These are phyloP conservation scores for Alces alces DNA, from an alignment of 2,113 vertebrate species.

Conservation along the genomic window DNA sequence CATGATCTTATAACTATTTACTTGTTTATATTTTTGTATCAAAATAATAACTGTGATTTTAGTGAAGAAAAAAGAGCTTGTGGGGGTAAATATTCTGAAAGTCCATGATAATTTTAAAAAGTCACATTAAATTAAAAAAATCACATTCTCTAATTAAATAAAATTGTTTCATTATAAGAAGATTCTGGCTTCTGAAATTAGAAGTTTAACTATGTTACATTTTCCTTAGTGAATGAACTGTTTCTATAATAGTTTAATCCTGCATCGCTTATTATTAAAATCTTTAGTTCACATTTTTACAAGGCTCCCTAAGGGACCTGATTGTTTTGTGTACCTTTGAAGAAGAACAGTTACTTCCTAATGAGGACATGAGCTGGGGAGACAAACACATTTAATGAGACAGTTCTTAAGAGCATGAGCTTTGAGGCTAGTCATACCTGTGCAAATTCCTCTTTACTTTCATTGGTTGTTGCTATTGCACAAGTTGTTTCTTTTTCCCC, in stretches of 20 bases:
- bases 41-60: neutral
- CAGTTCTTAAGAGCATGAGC: neutral
- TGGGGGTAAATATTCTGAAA: neutral
- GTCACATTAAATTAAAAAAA: neutral
- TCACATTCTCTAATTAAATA: neutral
- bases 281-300: neutral
- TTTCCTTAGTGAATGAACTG: neutral
- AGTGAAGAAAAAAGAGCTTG: neutral
- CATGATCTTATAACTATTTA: neutral
- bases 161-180: neutral
- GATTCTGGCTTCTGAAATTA: neutral
- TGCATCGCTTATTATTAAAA: neutral
- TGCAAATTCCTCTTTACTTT: neutral
- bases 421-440: neutral
- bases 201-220: neutral
- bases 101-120: neutral
- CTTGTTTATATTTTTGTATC: neutral
- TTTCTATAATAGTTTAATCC: neutral
- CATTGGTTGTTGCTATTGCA: neutral
- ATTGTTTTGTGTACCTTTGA: neutral
- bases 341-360: neutral
- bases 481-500: neutral
- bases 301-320: neutral
- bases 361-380: neutral
- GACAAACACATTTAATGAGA: neutral